A percentile compares a stretch with the other conserved stretches of the same genome.
Evolutionary conservation across 2,888 invertebrate species (phyloP).

Genomic region (Catocala fraxini): DNA sequence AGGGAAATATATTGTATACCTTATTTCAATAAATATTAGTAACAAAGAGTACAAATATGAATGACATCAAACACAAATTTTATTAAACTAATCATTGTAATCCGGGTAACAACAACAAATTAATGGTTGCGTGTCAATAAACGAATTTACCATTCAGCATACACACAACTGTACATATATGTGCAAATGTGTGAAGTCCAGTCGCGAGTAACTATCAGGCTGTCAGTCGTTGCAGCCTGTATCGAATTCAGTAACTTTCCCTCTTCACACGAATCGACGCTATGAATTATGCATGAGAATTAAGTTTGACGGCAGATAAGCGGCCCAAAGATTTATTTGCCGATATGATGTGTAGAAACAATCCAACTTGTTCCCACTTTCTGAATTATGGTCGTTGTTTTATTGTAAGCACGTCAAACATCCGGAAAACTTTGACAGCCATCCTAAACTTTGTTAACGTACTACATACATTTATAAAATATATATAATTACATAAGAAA

Average conservation of each 20-base stretch:
- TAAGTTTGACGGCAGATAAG: constrained; percentile 86
- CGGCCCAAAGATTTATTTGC: constrained; percentile 84
- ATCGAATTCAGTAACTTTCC: constrained; percentile 72
- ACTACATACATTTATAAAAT: constrained; percentile 5
- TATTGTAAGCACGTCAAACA: constrained; percentile 80
- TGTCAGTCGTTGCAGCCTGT: constrained; percentile 60
- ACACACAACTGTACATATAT: constrained; percentile 7
- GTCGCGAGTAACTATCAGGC: constrained; percentile 48
- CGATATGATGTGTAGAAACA: constrained; percentile 87
- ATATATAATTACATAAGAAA: constrained; percentile 21
- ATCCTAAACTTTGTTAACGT: constrained; percentile 40
- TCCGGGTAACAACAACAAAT: no score
- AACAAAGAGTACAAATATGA: no score
- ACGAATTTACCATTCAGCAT: constrained; percentile 1
- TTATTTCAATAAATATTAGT: no score
- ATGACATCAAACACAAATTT: no score
- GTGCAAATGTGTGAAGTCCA: constrained; percentile 31
- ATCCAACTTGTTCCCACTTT: constrained; percentile 83
- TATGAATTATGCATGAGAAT: constrained; percentile 87
- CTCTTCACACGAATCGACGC: constrained; percentile 77
- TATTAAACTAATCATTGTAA: no score
- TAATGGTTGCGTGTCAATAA: not conserved
- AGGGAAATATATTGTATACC: no score
- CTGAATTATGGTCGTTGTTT: constrained; percentile 84
- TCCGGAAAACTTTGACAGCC: constrained; percentile 57